Percentiles rank a stretch among this genome's conserved stretches.
Evolutionary conservation across 2,797 vertebrate species (phyloP).

Genomic region (Emydoidea blandingii): DNA sequence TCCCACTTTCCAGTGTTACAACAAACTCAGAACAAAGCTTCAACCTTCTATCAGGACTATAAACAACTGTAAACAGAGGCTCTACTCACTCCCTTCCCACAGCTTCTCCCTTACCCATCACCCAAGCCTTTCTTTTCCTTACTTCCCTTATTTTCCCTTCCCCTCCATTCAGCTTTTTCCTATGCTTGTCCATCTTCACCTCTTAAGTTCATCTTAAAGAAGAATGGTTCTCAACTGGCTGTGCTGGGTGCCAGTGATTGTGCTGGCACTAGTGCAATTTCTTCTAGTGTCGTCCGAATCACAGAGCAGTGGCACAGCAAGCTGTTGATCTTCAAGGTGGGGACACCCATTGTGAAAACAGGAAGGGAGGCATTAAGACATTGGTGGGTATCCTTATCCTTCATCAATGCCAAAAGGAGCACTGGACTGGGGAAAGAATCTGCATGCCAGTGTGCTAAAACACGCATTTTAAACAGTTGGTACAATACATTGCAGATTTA

Average conservation of each 20-base stretch:
- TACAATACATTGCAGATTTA: neutral
- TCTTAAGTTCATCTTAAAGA: neutral
- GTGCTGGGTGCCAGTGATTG: accelerated
- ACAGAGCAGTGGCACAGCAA: neutral
- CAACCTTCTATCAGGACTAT: neutral
- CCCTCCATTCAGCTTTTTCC: neutral
- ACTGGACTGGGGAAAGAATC: neutral
- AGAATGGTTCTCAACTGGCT: neutral
- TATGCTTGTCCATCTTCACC: neutral
- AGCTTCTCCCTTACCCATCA: neutral
- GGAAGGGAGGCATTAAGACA: neutral
- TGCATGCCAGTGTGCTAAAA: neutral
- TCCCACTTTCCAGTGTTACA: neutral
- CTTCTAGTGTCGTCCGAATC: no score
- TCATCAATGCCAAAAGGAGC: neutral
- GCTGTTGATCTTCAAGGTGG: neutral
- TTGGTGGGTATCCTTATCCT: accelerated
- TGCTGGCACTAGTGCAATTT: neutral
- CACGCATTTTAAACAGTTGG: accelerated
- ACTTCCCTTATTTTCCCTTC: neutral
- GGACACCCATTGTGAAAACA: neutral
- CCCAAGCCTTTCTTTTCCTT: neutral
- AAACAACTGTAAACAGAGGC: neutral
- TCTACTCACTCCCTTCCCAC: neutral
- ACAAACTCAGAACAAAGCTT: neutral